These are phyloP conservation scores for Augiades crinisus DNA, from an alignment of 2,888 invertebrate species.

Conservation along the genomic window DNA sequence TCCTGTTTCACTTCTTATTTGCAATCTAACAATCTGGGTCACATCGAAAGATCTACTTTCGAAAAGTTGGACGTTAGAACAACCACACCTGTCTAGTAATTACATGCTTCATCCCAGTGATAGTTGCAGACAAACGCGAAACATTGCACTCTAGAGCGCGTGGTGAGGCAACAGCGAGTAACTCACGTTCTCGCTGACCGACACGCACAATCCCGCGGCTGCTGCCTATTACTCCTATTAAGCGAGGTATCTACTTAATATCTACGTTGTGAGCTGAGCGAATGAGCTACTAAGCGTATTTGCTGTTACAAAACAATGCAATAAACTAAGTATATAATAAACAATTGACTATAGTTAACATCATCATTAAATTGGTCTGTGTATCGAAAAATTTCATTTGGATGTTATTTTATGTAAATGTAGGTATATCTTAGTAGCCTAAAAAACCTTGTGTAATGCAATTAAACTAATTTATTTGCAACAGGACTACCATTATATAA, in stretches of 20 bases:
- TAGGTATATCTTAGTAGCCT: no score
- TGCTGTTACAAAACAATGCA: no score
- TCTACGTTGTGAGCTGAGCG: not conserved
- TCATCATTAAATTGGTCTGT: no score
- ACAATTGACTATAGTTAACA: no score
- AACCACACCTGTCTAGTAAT: conserved; percentile 30
- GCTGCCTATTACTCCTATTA: not conserved
- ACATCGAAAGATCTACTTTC: conserved; percentile 6
- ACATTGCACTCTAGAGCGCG: conserved; percentile 38
- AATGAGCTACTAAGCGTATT: no score
- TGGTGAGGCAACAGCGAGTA: conserved; percentile 42
- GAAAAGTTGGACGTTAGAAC: conserved; percentile 9
- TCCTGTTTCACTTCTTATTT: not conserved
- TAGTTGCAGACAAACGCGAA: conserved; percentile 45
- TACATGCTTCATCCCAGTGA: conserved; percentile 43
- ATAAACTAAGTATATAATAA: no score
- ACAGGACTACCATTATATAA: no score
- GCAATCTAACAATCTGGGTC: not conserved
- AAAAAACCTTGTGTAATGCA: no score
- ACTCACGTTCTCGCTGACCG: conserved; percentile 27
- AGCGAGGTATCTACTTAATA: not conserved
- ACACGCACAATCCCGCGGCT: conserved; percentile 17
- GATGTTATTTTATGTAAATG: no score
- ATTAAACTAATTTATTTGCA: no score
- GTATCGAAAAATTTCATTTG: no score